Evolutionary conservation across 2,888 invertebrate species (phyloP).

Genomic region (Xylophagus ater): DNA sequence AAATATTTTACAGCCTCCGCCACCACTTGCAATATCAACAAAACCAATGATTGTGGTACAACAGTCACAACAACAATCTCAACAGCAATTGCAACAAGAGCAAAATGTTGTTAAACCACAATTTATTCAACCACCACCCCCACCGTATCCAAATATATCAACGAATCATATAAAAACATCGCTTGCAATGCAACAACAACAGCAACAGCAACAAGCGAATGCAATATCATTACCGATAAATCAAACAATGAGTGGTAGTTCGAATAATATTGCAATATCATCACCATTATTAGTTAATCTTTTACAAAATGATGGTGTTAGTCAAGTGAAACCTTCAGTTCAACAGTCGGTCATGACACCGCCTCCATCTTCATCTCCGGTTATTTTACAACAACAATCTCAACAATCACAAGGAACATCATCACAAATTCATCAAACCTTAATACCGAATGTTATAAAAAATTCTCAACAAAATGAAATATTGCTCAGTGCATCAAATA

Average conservation of each 20-base stretch:
- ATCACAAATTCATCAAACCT: constrained; percentile 8
- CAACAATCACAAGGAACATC: constrained; percentile 19
- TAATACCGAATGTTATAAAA: constrained; percentile 12
- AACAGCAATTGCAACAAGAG: constrained; percentile 10
- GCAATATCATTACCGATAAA: constrained; percentile 10
- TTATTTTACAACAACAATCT: constrained; percentile 17
- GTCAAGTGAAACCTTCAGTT: constrained; percentile 27
- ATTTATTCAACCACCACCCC: constrained; percentile 32
- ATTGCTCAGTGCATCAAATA: constrained; percentile 2
- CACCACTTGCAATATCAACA: constrained; percentile 10
- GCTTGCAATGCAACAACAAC: constrained; percentile 3
- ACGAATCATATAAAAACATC: constrained; percentile 11
- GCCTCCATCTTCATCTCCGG: constrained; percentile 21
- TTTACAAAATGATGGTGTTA: constrained; percentile 67
- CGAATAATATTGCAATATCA: constrained; percentile 58
- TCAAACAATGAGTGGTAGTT: constrained; percentile 10
- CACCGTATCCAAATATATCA: constrained; percentile 33
- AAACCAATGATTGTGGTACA: constrained; percentile 9
- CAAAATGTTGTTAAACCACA: constrained; percentile 26
- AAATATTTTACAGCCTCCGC: constrained; percentile 12
- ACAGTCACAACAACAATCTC: constrained; percentile 6
- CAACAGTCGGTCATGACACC: constrained; percentile 18
- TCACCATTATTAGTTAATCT: constrained; percentile 86
- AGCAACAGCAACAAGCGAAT: constrained; percentile 8
- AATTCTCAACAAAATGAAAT: constrained; percentile 13